These are phyloP conservation scores for Grammomys dolichurus DNA, from an alignment of 2,113 vertebrate species.

Conservation along the genomic window DNA sequence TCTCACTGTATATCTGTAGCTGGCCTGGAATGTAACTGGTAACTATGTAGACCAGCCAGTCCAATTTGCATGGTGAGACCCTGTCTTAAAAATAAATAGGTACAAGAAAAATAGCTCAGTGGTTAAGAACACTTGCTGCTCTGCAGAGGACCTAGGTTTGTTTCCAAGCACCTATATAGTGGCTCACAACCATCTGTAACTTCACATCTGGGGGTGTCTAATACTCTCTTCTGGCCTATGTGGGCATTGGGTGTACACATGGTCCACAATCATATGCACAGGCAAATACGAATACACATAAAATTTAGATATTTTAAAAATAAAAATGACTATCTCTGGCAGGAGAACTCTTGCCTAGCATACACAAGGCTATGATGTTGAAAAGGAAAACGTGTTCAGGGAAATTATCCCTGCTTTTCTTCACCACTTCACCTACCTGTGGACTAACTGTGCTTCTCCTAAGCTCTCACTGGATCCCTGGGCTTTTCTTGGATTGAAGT, in stretches of 20 bases:
- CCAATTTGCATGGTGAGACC: too few relatives aligned
- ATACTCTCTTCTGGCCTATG: neutral
- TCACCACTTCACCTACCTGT: neutral
- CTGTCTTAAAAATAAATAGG: neutral
- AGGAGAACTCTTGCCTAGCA: neutral
- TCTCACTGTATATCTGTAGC: neutral
- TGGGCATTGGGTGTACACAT: neutral
- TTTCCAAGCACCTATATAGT: neutral
- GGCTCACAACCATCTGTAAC: neutral
- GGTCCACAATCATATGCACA: neutral
- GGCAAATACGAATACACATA: neutral
- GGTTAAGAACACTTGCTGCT: neutral
- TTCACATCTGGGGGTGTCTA: neutral
- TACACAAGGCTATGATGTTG: neutral
- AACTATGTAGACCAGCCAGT: neutral
- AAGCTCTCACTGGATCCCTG: neutral
- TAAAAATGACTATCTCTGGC: neutral
- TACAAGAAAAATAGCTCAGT: neutral
- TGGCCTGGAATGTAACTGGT: neutral
- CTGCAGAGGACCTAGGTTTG: neutral
- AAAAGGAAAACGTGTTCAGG: neutral
- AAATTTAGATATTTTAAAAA: neutral
- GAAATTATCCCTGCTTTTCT: slow-evolving; percentile 14
- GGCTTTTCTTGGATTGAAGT: neutral
- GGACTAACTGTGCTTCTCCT: neutral